phyloP scores from a whole-genome alignment of 2,797 vertebrate genomes.

The Emys orbicularis region DNA sequence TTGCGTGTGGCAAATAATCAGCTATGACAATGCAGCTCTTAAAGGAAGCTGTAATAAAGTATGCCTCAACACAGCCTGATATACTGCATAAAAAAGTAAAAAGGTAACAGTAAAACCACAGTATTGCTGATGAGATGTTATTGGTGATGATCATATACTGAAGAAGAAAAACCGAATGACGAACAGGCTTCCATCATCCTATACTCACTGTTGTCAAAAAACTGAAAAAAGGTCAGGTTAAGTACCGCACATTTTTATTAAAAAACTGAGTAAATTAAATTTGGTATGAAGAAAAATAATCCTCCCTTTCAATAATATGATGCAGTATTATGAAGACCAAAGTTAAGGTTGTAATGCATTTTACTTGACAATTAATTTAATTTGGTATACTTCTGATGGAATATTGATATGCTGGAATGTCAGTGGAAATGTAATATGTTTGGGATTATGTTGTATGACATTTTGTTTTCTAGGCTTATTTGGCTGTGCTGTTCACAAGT shows the following conservation, averaged over 20 bases:
- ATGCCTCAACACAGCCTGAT: conserved; percentile 34
- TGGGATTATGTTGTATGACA: neutral
- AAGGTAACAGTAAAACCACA: conserved; percentile 33
- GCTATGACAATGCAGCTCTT: conserved; percentile 34
- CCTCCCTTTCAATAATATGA: neutral
- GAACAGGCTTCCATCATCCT: neutral
- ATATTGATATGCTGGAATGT: neutral
- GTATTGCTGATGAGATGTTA: conserved; percentile 1
- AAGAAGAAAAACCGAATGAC: neutral
- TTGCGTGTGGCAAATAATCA: conserved; percentile 64
- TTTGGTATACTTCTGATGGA: neutral
- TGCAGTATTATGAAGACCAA: neutral
- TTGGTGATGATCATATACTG: conserved; percentile 2
- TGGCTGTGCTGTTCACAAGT: neutral
- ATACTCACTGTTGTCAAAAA: conserved; percentile 11
- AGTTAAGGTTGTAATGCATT: neutral
- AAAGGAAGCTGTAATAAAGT: conserved; percentile 63
- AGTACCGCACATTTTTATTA: neutral
- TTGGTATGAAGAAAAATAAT: neutral
- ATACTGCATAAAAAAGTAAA: conserved; percentile 53
- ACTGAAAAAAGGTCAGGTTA: neutral
- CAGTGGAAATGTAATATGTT: neutral
- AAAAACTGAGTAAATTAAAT: conserved; percentile 12
- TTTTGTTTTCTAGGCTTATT: neutral
- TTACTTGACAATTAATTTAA: neutral